Base-by-base conservation (phyloP, 2,113 vertebrate genomes). In the Procavia capensis region DNA sequence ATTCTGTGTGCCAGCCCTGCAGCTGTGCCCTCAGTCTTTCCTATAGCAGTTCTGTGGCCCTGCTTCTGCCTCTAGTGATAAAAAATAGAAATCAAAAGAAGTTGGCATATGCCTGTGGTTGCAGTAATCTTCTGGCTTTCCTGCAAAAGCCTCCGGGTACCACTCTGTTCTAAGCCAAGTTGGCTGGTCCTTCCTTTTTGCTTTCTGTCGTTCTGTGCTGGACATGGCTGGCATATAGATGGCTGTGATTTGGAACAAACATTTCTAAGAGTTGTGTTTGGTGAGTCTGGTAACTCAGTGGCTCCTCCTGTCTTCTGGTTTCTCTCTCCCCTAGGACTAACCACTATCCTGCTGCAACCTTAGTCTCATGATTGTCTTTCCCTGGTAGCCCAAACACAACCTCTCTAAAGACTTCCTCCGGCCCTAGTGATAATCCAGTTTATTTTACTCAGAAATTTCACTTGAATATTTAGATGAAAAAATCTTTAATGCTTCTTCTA, bases 381-480 rank as follows among this genome's bases (percentile, higher is more conserved):
- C 22, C 10, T 85, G 64, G 89, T n/a, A 89, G 19, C 63, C 9
- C 54, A 24, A 59, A 39, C 27, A 74, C 43, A 75, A 74, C 13
- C 57, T 83, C 47, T 36, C 45, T 76, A 43, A 43, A n/a, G 72
- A 82, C 24, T 57, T 93, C 24, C 7, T 93, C 64, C 63, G 64
- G 47, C 31, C 47, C 54, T 72, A 72, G 50, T 3, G 5, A 36
- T 75, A 24, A 85, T 9, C 13, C 57, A 95, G 4, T 31, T 88
- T n/a, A n/a, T 41, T 66, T 74, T 63, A 47, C 41, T 85, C 24
- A 85, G 27, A 47, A 22, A 24, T 43, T 66, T 45, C 16, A 24
- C 10, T 34, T 39, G 45, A 29, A 66, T 84, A 72, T 90, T 96
- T 95, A 85, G 11, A 93, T 27, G 64, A 68, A 76, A 87, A 94